These are phyloP conservation scores for Callipepla californica DNA, from an alignment of 2,113 vertebrate species.

Conservation along the genomic window DNA sequence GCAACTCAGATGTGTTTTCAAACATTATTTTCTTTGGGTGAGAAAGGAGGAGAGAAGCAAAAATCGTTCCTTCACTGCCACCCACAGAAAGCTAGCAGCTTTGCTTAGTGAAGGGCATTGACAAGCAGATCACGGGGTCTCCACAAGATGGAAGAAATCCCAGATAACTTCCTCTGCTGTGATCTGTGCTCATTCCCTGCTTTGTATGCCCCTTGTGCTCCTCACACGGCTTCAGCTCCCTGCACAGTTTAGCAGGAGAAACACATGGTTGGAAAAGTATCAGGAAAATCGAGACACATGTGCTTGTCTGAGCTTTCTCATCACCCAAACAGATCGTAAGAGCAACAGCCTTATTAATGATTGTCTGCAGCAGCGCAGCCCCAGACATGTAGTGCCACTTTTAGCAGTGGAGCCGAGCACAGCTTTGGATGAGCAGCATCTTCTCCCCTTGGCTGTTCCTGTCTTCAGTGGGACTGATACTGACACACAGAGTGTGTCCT, in stretches of 20 bases:
- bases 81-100: conserved; percentile 36
- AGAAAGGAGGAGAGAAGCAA: not conserved
- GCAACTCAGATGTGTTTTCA: not conserved
- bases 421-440: not conserved
- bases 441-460: not conserved
- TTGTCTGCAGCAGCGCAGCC: rapidly evolving
- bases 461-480: not conserved
- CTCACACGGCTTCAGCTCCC: not conserved
- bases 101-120: not conserved
- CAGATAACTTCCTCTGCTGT: not conserved
- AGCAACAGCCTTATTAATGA: not conserved
- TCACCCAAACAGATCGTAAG: not conserved
- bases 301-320: not conserved
- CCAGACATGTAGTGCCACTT: not conserved
- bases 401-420: rapidly evolving
- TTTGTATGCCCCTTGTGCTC: rapidly evolving
- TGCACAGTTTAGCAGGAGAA: not conserved
- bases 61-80: conserved; percentile 32
- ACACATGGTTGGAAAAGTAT: not conserved
- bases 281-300: not conserved
- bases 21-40: not conserved
- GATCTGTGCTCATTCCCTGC: not conserved
- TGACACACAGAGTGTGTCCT: not conserved
- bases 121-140: not conserved
- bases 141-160: not conserved